These are phyloP conservation scores for Hyalella azteca DNA, from an alignment of 2,888 invertebrate genomes.

Conservation along the genomic window DNA sequence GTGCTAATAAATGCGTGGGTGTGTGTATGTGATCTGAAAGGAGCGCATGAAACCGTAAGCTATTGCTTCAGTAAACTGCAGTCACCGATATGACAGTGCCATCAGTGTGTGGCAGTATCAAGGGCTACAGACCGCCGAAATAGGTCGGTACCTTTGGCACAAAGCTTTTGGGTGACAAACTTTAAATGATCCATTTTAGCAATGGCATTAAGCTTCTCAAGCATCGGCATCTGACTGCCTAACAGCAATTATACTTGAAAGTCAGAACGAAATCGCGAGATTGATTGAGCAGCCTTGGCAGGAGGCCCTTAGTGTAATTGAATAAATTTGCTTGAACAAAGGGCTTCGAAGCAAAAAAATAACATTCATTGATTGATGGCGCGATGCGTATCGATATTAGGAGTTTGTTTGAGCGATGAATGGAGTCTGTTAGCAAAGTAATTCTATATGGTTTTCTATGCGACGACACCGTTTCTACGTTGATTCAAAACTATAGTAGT, in stretches of 20 bases:
- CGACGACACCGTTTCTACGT: too few species aligned
- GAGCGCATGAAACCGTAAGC: neutral
- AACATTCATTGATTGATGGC: too few species aligned
- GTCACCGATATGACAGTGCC: neutral
- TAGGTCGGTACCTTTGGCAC: neutral
- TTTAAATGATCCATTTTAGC: neutral
- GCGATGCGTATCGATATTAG: too few species aligned
- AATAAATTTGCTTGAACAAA: too few species aligned
- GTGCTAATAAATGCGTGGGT: neutral
- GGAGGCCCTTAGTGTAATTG: too few species aligned
- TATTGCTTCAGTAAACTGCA: neutral
- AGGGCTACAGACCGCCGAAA: neutral
- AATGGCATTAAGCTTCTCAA: neutral
- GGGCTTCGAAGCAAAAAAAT: too few species aligned
- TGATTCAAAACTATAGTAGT: too few species aligned
- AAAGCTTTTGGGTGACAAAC: constrained; percentile 1
- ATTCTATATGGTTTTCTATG: too few species aligned
- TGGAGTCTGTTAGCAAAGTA: too few species aligned
- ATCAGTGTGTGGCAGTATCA: neutral
- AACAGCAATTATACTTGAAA: neutral
- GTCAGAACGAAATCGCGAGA: neutral
- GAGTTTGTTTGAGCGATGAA: too few species aligned
- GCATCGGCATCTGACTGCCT: neutral
- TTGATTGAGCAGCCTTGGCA: too few species aligned
- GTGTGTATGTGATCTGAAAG: neutral